phyloP scores from a whole-genome alignment of 1,140 invertebrate genomes.

The Leguminivora glycinivorella region DNA sequence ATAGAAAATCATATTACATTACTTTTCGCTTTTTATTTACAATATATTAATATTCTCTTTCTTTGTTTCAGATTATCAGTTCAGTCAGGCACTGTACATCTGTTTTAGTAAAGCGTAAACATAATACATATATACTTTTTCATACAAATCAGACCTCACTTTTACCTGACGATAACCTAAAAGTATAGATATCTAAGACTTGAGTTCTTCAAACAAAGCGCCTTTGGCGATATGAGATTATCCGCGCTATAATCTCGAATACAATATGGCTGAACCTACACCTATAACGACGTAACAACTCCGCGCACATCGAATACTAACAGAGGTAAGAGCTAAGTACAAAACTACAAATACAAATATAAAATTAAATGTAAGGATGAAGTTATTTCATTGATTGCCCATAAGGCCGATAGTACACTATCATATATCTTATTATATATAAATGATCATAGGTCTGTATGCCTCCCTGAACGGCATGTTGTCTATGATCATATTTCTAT shows the following conservation, averaged over 20 bases:
- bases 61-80: slow-evolving; percentile 57
- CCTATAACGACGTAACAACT: slow-evolving; percentile 44
- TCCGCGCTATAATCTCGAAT: slow-evolving; percentile 55
- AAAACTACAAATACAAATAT: slow-evolving; percentile 1
- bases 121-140: slow-evolving; percentile 43
- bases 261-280: slow-evolving; percentile 51
- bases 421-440: too few species aligned
- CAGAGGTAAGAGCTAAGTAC: slow-evolving; percentile 10
- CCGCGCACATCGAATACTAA: slow-evolving; percentile 10
- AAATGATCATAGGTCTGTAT: background rate
- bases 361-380: too few species aligned
- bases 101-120: slow-evolving; percentile 48
- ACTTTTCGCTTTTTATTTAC: slow-evolving; percentile 72
- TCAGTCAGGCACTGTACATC: slow-evolving; percentile 60
- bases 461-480: too few species aligned
- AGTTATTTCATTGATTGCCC: too few species aligned
- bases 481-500: too few species aligned
- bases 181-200: slow-evolving; percentile 26
- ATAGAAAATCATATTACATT: slow-evolving; percentile 31
- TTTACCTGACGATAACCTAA: slow-evolving; percentile 41
- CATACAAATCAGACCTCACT: slow-evolving; percentile 45
- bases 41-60: slow-evolving; percentile 77
- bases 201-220: slow-evolving; percentile 45
- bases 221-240: slow-evolving; percentile 58
- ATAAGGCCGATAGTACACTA: too few species aligned